Evolutionary conservation across 2,113 vertebrate species (phyloP).

Genomic region (Lates calcarifer): DNA sequence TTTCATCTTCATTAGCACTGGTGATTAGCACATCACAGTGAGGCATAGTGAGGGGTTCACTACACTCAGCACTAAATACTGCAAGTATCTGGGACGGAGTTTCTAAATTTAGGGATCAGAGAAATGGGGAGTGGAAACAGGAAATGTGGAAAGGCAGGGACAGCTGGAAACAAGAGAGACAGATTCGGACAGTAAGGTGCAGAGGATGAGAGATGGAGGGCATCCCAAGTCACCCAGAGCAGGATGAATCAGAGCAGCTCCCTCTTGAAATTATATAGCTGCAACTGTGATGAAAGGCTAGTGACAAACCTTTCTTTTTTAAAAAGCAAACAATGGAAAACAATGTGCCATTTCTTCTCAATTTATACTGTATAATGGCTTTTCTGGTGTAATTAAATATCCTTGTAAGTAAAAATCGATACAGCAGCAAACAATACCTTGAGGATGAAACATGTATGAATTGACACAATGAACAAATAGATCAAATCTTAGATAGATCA

Average conservation of each 20-base stretch:
- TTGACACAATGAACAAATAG: constrained; percentile 40
- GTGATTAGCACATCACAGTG: constrained; percentile 64
- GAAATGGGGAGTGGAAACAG: constrained; percentile 45
- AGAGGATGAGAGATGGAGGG: constrained; percentile 34
- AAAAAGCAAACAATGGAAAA: neutral
- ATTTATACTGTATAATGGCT: neutral
- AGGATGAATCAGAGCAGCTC: constrained; percentile 12
- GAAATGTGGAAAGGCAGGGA: constrained; percentile 48
- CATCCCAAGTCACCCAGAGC: neutral
- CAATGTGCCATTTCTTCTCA: neutral
- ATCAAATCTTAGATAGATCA: constrained; percentile 55
- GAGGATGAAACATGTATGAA: constrained; percentile 11
- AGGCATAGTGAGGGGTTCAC: constrained; percentile 39
- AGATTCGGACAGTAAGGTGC: constrained; percentile 33
- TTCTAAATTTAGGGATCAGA: constrained; percentile 81
- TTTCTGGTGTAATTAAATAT: neutral
- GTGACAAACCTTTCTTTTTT: neutral
- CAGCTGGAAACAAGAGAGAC: constrained; percentile 30
- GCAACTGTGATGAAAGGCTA: constrained; percentile 15
- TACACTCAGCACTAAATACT: constrained; percentile 73
- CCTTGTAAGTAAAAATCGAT: neutral
- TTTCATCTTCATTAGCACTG: constrained; percentile 55
- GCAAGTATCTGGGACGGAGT: constrained; percentile 73
- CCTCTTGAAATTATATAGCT: constrained; percentile 7
- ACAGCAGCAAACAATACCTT: constrained; percentile 10